Base-by-base conservation (phyloP, 2,888 invertebrate genomes). In the Elysia crispata region DNA sequence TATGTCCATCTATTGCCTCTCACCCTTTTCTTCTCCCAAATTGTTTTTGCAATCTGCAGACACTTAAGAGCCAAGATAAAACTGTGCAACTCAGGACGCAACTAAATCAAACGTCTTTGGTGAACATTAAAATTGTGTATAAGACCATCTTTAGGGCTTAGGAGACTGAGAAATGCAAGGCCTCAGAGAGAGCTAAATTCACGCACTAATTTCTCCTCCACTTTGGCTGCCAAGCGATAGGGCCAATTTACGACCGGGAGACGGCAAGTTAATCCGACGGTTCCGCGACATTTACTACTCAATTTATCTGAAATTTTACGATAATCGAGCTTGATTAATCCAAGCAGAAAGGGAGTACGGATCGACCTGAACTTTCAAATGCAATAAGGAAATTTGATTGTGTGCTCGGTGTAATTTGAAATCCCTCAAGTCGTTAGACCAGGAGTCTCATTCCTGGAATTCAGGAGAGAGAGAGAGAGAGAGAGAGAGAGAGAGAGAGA, bases 271-370 rank as follows among this genome's bases (percentile, higher is more conserved):
- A 49, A 76, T 66, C 41, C 50, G 30, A 41, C 76, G 66, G 50
- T 20, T 76, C 66, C 66, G 66, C 76, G 50, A 66, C 66, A 76
- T 76, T 66, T 54, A 25, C 20, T 50, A 28, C 1, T 50, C 11
- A 64, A 66, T 25, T 50, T n/a, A 64, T 76, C 66, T 11, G 5
- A 1, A 28, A 31, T 76, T 74, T 76, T 76, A 50, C 76, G 66
- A 50, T 50, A 64, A 50, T 23, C 23, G 41, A 41, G 28, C 49
- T 33, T 41, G 41, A 41, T 41, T 41, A 41, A 41, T 41, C 41
- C 41, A 41, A 41, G 41, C 41, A 41, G 41, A 41, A 41, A 41
- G 41, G 41, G 41, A 41, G 41, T 11, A 41, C 5, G 41, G 41
- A 41, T 3, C 41, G 41, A 3, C 41, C 41, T 41, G 41, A 41